Base-by-base conservation (phyloP, 2,113 vertebrate genomes). In the Rhizomys pruinosus region DNA sequence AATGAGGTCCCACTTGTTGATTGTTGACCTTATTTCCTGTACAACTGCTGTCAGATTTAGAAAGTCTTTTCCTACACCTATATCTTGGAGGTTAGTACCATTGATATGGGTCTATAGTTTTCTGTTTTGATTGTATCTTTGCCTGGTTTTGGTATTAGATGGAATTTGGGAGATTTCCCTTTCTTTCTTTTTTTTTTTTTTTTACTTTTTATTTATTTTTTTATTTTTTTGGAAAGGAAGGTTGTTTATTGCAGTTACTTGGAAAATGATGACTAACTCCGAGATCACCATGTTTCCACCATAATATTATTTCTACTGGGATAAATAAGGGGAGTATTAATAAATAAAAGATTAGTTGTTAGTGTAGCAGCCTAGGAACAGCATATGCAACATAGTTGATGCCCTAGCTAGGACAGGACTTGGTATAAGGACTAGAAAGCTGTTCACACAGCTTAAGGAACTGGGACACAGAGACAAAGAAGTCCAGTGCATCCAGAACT, bases 261-360 rank as follows among this genome's bases (percentile, higher is more conserved):
- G 69, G 37, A 76, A 27, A 94, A 82, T 0, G 59, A 63, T 92
- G 71, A 93, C 74, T 89, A 87, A 87, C 20, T 82, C 80, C 22
- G 32, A 96, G 64, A 6, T 78, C 71, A 69, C 34, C 47, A 84
- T 34, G 63, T 5, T 63, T n/a, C 55, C 42, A 52, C 15, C 55
- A 15, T 69, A 78, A 88, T 82, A 63, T 82, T 87, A 89, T 73
- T 91, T 94, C 55, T 80, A 57, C 47, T 39, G 23, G 71, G 39
- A 82, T 91, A 93, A 94, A 94, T 90, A 89, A 63, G 73, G 74
- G 59, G 55, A n/a, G 15, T 34, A 66, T 61, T 73, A 89, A 76
- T 77, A 89, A 93, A 88, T 80, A 91, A 85, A 92, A 80, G 66
- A 72, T 81, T 0, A 32, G 25, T 66, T 91, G 61, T 81, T 66